Base-by-base conservation (phyloP, 1,140 invertebrate species). In the Leptinotarsa texana region DNA sequence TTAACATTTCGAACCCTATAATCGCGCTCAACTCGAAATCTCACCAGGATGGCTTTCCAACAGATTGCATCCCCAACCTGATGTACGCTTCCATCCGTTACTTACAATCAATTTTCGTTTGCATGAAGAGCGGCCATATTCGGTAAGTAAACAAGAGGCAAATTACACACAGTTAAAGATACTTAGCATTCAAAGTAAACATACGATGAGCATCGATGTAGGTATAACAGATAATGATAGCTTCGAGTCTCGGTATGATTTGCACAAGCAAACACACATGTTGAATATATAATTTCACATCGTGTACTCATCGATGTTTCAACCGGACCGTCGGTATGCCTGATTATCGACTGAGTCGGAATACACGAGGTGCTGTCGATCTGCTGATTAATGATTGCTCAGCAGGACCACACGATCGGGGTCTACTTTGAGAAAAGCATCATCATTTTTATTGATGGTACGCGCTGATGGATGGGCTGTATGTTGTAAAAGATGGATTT, bases 191-290 rank as follows among this genome's bases (percentile, higher is more conserved):
- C 48, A 63, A 65, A 62, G 76, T 71, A 77, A 74, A 77, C 74
- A 77, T 21, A 76, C 51, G 63, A 48, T 70, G 47, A 70, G 69
- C 70, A 69, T 80, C 77, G 79, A 76, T 76, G 75, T 75, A 78
- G 76, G 75, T 76, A 78, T 69, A 74, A 68, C 71, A 80, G 75
- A 77, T 80, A 77, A 80, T 78, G 74, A 80, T 72, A 73, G 77
- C 71, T 66, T 61, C 18, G 69, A 74, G 77, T 74, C 66, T 47
- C 57, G 63, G 69, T 72, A 80, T 77, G 75, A 80, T 77, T 80
- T 80, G 77, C 77, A 78, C 71, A 75, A 21, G 74, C 77, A 80
- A 78, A 78, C 75, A 80, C 74, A 78, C 77, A 80, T 78, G 77
- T 69, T 78, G 79, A 78, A 78, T 79, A 71, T 76, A 77, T 80